Percentiles rank a stretch among this genome's conserved stretches.
These are phyloP conservation scores for Pantala flavescens DNA, from an alignment of 1,140 invertebrate genomes.

Conservation along the genomic window DNA sequence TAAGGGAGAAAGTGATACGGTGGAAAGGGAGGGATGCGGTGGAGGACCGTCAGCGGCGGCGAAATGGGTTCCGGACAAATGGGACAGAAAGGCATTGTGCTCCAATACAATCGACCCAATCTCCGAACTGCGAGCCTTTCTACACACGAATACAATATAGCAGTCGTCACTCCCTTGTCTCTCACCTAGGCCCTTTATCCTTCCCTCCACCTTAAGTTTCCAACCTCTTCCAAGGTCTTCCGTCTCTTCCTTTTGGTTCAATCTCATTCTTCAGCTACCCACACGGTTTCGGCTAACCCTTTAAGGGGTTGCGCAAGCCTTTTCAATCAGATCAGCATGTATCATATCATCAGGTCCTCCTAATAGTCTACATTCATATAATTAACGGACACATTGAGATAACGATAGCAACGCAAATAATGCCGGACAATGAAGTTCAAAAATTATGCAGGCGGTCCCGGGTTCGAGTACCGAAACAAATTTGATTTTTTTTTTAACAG, in stretches of 20 bases:
- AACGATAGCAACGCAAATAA: no score
- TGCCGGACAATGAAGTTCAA: no score
- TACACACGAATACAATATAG: not conserved
- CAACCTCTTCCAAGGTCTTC: not conserved
- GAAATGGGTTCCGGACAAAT: not conserved
- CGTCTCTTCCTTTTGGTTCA: not conserved
- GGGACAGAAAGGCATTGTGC: not conserved
- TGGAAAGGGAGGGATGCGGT: not conserved
- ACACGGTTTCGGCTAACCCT: no score
- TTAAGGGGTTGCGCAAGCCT: no score
- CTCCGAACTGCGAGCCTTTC: not conserved
- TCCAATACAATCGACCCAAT: not conserved
- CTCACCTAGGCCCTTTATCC: not conserved
- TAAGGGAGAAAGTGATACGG: not conserved
- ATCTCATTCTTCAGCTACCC: not conserved
- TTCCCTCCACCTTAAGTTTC: not conserved
- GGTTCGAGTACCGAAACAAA: no score
- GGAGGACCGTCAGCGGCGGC: not conserved
- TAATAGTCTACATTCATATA: no score
- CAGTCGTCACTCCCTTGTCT: not conserved
- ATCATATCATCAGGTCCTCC: no score
- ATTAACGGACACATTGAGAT: no score
- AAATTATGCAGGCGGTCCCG: no score
- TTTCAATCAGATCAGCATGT: no score
- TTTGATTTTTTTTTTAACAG: no score